These are phyloP conservation scores for Ochropacha duplaris DNA, from an alignment of 2,888 invertebrate species.

Conservation along the genomic window DNA sequence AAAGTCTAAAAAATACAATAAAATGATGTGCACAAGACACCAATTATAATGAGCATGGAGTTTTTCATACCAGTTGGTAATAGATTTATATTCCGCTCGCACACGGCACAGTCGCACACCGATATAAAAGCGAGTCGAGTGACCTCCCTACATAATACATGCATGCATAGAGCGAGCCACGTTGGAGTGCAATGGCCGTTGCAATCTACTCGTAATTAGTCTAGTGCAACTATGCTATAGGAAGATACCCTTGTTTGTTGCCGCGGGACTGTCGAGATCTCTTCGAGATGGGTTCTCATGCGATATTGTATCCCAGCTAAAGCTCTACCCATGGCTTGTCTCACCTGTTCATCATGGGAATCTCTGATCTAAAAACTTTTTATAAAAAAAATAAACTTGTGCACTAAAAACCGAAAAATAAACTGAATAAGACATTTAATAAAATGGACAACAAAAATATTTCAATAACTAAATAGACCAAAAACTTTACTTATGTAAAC, in stretches of 20 bases:
- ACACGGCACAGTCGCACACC: too few species aligned
- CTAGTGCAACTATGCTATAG: conserved; percentile 32
- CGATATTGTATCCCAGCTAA: conserved; percentile 27
- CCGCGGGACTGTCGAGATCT: conserved; percentile 37
- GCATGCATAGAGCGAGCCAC: conserved; percentile 47
- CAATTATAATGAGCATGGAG: not conserved
- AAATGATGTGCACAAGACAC: conserved; percentile 16
- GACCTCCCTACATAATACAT: conserved; percentile 38
- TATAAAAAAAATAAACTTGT: too few species aligned
- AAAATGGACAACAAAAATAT: too few species aligned
- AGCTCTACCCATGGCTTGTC: conserved; percentile 30
- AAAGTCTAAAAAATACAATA: conserved; percentile 20
- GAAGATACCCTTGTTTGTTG: conserved; percentile 29
- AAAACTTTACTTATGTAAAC: too few species aligned
- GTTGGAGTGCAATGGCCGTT: conserved; percentile 56
- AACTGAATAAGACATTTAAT: too few species aligned
- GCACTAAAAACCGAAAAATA: too few species aligned
- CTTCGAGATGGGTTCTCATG: conserved; percentile 48
- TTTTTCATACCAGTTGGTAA: not conserved
- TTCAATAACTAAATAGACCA: too few species aligned
- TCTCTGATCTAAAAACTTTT: too few species aligned
- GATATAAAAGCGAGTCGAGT: conserved; percentile 15
- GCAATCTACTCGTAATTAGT: conserved; percentile 65
- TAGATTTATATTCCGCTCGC: too few species aligned
- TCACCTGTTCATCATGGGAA: too few species aligned